phyloP scores from a whole-genome alignment of 2,113 vertebrate genomes.

The Ramphastos sulfuratus region DNA sequence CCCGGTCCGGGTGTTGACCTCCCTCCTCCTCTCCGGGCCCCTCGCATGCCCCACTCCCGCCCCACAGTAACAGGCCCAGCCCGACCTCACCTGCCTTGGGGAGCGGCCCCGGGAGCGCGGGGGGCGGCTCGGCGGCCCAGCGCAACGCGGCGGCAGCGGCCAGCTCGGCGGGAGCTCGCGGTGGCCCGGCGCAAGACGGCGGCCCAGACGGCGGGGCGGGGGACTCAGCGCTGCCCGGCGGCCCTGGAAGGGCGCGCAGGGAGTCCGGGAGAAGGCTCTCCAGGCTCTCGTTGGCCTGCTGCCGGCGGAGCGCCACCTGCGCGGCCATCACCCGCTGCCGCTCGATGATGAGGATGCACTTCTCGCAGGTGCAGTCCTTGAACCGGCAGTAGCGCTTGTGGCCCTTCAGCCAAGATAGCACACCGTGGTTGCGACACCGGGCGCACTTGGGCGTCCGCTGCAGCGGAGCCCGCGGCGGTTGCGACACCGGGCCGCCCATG shows the following conservation, averaged over 20 bases:
- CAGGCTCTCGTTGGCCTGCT: slow-evolving; percentile 95
- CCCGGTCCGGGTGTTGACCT: not conserved
- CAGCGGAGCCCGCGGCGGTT: slow-evolving; percentile 86
- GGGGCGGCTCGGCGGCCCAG: slow-evolving; percentile 61
- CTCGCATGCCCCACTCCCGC: not conserved
- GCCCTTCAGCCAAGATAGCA: slow-evolving; percentile 95
- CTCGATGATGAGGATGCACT: slow-evolving; percentile 97
- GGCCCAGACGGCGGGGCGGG: slow-evolving; percentile 21
- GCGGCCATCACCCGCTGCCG: slow-evolving; percentile 96
- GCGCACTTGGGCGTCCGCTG: slow-evolving; percentile 96
- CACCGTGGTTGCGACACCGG: slow-evolving; percentile 94
- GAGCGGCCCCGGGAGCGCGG: slow-evolving; percentile 40
- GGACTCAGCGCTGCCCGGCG: slow-evolving; percentile 42
- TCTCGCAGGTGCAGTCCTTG: slow-evolving; percentile 97
- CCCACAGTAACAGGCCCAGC: not conserved
- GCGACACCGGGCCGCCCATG: slow-evolving; percentile 92
- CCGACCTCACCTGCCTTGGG: slow-evolving; percentile 71
- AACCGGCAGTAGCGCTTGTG: slow-evolving; percentile 97
- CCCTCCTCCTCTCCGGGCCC: not conserved
- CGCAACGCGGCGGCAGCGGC: slow-evolving; percentile 65
- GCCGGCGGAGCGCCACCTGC: slow-evolving; percentile 92
- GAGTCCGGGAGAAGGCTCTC: slow-evolving; percentile 93
- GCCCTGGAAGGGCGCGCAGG: slow-evolving; percentile 82
- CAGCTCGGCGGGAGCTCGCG: not conserved
- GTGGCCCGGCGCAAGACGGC: not conserved